A percentile compares a stretch with the other conserved stretches of the same genome.
These are phyloP conservation scores for Pelecanus crispus DNA, from an alignment of 2,113 vertebrate genomes.

Conservation along the genomic window DNA sequence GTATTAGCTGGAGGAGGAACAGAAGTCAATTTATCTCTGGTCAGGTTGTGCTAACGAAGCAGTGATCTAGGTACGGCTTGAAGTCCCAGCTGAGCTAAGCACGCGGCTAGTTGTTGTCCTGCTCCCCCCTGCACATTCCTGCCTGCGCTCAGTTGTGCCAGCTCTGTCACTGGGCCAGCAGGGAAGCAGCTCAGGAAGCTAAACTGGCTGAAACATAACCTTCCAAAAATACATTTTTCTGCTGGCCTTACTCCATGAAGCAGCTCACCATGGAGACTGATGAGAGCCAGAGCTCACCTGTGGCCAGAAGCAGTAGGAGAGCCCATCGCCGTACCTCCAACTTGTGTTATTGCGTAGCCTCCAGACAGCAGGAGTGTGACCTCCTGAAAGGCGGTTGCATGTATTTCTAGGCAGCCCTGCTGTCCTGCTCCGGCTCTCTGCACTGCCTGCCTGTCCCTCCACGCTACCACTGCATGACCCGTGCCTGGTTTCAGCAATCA, in stretches of 20 bases:
- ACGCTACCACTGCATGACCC: fast-evolving
- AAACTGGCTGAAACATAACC: neutral
- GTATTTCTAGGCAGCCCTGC: neutral
- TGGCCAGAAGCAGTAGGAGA: neutral
- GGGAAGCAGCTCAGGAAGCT: neutral
- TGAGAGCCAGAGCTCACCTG: neutral
- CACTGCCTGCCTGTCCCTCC: neutral
- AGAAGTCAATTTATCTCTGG: neutral
- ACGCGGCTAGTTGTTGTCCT: neutral
- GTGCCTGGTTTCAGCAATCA: neutral
- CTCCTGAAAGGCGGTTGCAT: neutral
- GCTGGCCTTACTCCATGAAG: neutral
- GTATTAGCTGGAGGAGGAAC: neutral
- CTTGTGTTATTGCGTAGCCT: neutral
- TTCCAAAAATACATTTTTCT: neutral
- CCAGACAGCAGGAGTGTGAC: neutral
- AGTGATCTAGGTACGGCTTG: neutral
- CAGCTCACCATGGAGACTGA: neutral
- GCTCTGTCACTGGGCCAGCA: neutral
- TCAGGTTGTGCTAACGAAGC: neutral
- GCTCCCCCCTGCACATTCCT: neutral
- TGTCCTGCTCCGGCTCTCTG: neutral
- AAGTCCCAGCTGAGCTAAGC: neutral
- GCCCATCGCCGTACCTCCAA: fast-evolving
- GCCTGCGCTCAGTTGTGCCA: neutral